These are phyloP conservation scores for Drosophila cognata DNA, from an alignment of 2,888 invertebrate species.

Conservation along the genomic window DNA sequence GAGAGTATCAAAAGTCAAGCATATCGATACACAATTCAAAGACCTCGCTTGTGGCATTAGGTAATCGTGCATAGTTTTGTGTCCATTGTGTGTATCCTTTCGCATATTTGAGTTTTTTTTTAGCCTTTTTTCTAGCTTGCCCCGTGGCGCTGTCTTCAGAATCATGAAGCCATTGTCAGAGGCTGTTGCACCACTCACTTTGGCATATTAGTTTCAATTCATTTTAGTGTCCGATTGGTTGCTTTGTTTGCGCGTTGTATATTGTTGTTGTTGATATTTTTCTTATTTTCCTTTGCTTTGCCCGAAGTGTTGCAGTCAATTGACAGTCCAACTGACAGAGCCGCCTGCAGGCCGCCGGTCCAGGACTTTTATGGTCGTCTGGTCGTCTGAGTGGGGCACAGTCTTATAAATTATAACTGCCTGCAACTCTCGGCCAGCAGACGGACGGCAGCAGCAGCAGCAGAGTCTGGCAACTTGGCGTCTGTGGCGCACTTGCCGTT, in stretches of 20 bases:
- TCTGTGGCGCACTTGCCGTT: constrained; percentile 74
- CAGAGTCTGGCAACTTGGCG: constrained; percentile 22
- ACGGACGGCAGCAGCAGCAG: constrained; percentile 15
- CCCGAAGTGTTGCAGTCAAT: constrained; percentile 78
- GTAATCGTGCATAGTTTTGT: constrained; percentile 61
- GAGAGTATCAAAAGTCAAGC: not conserved
- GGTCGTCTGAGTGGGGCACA: constrained; percentile 50
- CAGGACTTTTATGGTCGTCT: constrained; percentile 78
- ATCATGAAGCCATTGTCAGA: constrained; percentile 76
- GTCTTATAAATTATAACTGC: constrained; percentile 75
- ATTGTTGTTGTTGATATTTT: constrained; percentile 10
- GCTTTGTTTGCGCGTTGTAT: constrained; percentile 70
- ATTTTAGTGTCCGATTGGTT: constrained; percentile 75
- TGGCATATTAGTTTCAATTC: constrained; percentile 82
- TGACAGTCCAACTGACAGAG: constrained; percentile 80
- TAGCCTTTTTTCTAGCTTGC: constrained; percentile 25
- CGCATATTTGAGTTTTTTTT: constrained; percentile 48
- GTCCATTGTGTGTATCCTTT: constrained; percentile 68
- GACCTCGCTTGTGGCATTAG: constrained; percentile 53
- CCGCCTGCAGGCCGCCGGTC: constrained; percentile 73
- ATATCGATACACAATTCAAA: constrained; percentile 24
- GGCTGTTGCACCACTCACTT: constrained; percentile 70
- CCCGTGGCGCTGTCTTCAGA: constrained; percentile 65
- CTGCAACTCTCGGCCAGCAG: constrained; percentile 29
- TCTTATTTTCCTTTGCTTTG: constrained; percentile 25